phyloP scores from a whole-genome alignment of 92 coral and sea anemone genomes.

The Phymanthus crucifer region DNA sequence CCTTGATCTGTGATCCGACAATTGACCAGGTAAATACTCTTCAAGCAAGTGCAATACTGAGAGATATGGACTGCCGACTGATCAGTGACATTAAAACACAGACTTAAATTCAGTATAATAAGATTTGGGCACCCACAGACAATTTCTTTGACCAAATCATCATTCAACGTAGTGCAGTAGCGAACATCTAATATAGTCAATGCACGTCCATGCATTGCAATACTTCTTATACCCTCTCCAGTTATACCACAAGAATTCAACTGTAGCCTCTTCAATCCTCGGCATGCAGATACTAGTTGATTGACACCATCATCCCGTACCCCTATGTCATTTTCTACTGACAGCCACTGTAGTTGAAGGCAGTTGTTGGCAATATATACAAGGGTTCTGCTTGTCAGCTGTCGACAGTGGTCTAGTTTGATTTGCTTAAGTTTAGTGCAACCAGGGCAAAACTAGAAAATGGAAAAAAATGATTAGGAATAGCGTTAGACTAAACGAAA shows the following conservation, averaged over 20 bases:
- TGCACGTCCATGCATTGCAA: constrained; percentile 55
- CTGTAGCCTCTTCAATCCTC: constrained; percentile 59
- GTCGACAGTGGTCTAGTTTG: constrained; percentile 79
- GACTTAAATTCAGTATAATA: constrained; percentile 73
- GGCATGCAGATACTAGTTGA: constrained; percentile 75
- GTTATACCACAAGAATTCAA: constrained; percentile 85
- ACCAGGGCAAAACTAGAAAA: constrained; percentile 76
- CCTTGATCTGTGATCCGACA: constrained; percentile 89
- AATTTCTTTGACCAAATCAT: constrained; percentile 62
- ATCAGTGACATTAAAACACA: constrained; percentile 87
- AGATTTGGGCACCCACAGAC: constrained; percentile 59
- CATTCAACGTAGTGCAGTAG: constrained; percentile 56
- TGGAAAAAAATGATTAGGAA: neutral
- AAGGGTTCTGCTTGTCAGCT: constrained; percentile 69
- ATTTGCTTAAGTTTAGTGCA: constrained; percentile 75
- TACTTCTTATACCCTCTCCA: constrained; percentile 43
- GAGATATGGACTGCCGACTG: constrained; percentile 58
- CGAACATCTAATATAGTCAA: constrained; percentile 77
- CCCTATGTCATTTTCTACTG: constrained; percentile 61
- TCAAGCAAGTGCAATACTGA: constrained; percentile 54
- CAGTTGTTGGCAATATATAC: constrained; percentile 70
- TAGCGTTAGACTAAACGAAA: too few relatives aligned
- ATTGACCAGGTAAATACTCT: constrained; percentile 80
- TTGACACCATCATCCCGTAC: constrained; percentile 73
- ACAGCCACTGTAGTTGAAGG: constrained; percentile 50